Base-by-base conservation (phyloP, 2,113 vertebrate species). In the Rissa tridactyla region DNA sequence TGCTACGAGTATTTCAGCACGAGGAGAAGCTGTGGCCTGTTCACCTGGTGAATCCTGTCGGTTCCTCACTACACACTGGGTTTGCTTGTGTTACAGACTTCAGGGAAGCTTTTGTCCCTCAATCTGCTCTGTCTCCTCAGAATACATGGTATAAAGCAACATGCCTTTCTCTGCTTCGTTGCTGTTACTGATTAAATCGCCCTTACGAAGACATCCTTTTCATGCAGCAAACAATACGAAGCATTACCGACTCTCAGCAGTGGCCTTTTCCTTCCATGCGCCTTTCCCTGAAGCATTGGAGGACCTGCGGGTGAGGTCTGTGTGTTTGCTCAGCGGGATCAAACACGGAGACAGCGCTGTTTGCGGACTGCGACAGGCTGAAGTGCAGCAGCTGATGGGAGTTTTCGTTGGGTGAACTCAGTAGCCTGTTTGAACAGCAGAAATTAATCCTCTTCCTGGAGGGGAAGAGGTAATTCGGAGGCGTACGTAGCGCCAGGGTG, bases 291-390 rank as follows among this genome's bases (percentile, higher is more conserved):
- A n/a, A 91, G 70, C 54, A 6, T 57, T 68, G 60, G 90, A 66
- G 87, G 36, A 84, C 13, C 36, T 8, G 49, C 25, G 82, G 86
- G 82, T 52, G 94, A 87, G 89, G 61, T 44, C 61, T 70, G 38
- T 82, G 71, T 84, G 17, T 96, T 89, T 95, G 78, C 82, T 87
- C 70, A 54, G 90, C 66, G 62, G 90, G 58, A 21, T 80, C 82
- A 57, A 86, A 54, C 66, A 79, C 27, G 61, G 46, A 76, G 81
- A 88, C 27, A 52, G 70, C 8, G 5, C 40, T 65, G n/a, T 77
- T 80, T 91, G 78, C 92, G 80, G 79, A 79, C 66, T 65, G 61
- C 1, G 0, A 57, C 32, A 5, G 36, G 86, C 90, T 61, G 47
- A 36, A 84, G 93, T 30, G 44, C 72, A 68, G 91, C 65, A 47